These are phyloP conservation scores for Phrynosoma blainvillii DNA, from an alignment of 2,113 vertebrate species.

Conservation along the genomic window DNA sequence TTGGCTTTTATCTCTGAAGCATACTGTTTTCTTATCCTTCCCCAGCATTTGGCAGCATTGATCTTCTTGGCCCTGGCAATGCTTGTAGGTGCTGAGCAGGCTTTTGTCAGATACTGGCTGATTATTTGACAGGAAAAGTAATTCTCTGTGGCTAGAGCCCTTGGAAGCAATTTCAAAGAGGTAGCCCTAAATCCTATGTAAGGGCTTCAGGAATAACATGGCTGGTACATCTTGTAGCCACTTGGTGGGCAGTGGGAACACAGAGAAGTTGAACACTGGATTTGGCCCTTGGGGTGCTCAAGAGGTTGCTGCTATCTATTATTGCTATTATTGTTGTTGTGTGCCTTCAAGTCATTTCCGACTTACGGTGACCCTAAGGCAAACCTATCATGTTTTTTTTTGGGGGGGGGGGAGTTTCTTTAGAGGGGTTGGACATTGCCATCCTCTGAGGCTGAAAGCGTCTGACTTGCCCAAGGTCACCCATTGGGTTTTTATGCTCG, in stretches of 20 bases:
- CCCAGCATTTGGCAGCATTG: not conserved
- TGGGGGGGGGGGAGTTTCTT: not conserved
- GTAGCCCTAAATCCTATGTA: not conserved
- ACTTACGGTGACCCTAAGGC: no score
- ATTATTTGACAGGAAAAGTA: constrained; percentile 20
- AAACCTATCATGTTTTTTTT: no score
- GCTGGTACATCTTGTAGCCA: not conserved
- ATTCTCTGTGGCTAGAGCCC: constrained; percentile 4
- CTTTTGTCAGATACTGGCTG: constrained; percentile 24
- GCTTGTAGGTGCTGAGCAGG: not conserved
- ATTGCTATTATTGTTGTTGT: no score
- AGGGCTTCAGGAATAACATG: not conserved
- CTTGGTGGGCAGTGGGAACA: not conserved
- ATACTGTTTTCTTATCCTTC: not conserved
- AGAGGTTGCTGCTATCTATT: not conserved
- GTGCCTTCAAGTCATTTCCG: no score
- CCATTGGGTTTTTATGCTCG: no score
- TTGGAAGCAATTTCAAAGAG: not conserved
- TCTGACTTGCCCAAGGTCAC: no score
- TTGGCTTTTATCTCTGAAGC: not conserved
- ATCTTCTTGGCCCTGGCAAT: not conserved
- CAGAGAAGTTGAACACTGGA: not conserved
- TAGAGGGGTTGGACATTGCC: no score
- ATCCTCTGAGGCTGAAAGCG: no score
- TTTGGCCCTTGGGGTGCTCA: not conserved